phyloP scores from a whole-genome alignment of 2,113 vertebrate species.

The Heterochromis multidens region DNA sequence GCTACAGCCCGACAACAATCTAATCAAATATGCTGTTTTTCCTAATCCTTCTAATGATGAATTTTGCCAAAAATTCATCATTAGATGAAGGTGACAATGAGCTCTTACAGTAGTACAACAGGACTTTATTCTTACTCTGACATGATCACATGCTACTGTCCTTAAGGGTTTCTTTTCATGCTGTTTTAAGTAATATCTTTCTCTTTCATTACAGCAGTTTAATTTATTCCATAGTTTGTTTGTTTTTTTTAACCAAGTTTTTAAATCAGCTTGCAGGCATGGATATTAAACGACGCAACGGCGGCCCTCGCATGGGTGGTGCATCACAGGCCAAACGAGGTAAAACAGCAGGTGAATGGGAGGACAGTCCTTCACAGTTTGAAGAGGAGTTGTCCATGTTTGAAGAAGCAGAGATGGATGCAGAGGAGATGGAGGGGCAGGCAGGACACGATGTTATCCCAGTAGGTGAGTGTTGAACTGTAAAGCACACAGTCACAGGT shows the following conservation, averaged over 20 bases:
- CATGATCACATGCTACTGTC: too few relatives aligned
- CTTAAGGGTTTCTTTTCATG: too few relatives aligned
- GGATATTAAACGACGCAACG: conserved; percentile 73
- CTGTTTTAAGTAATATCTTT: background rate
- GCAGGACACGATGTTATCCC: conserved; percentile 76
- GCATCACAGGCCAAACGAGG: conserved; percentile 73
- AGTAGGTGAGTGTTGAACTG: conserved; percentile 69
- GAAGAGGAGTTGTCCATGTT: conserved; percentile 85
- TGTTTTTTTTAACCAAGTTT: too few relatives aligned
- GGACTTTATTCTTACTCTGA: too few relatives aligned
- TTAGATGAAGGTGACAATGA: too few relatives aligned
- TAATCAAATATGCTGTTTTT: too few relatives aligned
- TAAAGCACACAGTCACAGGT: background rate
- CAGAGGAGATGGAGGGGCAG: conserved; percentile 79
- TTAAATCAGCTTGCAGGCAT: conserved; percentile 40
- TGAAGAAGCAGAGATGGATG: conserved; percentile 81
- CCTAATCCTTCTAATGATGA: too few relatives aligned
- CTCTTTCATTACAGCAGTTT: background rate
- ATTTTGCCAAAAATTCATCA: too few relatives aligned
- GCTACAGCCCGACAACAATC: too few relatives aligned
- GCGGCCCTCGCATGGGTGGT: conserved; percentile 32
- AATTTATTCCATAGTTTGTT: background rate
- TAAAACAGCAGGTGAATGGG: conserved; percentile 73
- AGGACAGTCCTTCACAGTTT: conserved; percentile 81
- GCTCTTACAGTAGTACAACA: too few relatives aligned